Conservation (phyloP, 2,888 invertebrate species). For the Pegoplata infirma region DNA sequence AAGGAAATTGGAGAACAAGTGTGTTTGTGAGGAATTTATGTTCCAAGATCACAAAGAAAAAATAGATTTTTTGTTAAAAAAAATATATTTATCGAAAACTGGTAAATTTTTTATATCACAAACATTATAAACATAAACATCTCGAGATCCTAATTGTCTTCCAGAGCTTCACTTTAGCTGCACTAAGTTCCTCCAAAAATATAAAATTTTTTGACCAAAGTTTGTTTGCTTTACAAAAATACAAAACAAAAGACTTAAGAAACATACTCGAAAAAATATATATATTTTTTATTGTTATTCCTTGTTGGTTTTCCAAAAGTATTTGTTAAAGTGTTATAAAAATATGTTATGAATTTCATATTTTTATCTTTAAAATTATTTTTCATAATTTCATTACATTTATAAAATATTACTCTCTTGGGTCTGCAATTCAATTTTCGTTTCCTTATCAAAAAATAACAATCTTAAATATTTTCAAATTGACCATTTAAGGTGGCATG, state of each 20-base stretch:
- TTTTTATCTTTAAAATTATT: slow-evolving; percentile 55
- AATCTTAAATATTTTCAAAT: slow-evolving; percentile 53
- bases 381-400: slow-evolving; percentile 56
- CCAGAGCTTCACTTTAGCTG: too few species aligned
- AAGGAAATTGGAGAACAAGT: not conserved
- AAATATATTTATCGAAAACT: too few species aligned
- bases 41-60: too few species aligned
- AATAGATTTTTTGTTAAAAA: too few species aligned
- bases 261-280: not conserved
- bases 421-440: slow-evolving; percentile 58
- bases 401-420: slow-evolving; percentile 58
- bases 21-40: too few species aligned
- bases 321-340: slow-evolving; percentile 55
- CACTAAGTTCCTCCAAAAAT: too few species aligned
- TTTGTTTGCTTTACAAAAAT: too few species aligned
- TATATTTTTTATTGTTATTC: not conserved
- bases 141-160: too few species aligned
- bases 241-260: not conserved
- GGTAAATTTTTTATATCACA: too few species aligned
- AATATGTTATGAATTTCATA: slow-evolving; percentile 58
- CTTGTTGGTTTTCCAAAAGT: not conserved
- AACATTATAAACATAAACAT: too few species aligned
- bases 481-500: slow-evolving; percentile 46
- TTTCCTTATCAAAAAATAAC: slow-evolving; percentile 52
- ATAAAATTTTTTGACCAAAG: too few species aligned